A percentile compares a stretch with the other conserved stretches of the same genome.
These are phyloP conservation scores for Heliothis peltigera DNA, from an alignment of 2,888 invertebrate species.

Conservation along the genomic window DNA sequence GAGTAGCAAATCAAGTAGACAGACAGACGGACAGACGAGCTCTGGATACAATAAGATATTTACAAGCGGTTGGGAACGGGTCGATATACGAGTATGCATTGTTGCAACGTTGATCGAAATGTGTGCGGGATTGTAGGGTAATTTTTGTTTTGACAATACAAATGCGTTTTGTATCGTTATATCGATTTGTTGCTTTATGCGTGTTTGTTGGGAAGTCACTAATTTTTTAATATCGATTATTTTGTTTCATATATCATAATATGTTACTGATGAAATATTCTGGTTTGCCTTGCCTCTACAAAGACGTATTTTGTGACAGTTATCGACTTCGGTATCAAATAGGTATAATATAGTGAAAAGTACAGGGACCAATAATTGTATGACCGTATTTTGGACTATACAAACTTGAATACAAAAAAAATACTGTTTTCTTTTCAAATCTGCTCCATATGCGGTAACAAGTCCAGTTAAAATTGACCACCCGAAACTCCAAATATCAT, in stretches of 20 bases:
- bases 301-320: neutral
- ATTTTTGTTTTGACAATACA: conserved; percentile 73
- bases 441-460: neutral
- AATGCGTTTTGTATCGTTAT: conserved; percentile 59
- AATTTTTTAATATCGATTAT: conserved; percentile 9
- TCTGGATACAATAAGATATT: conserved; percentile 82
- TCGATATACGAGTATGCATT: conserved; percentile 71
- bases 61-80: conserved; percentile 75
- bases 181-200: conserved; percentile 28
- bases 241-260: too few species aligned
- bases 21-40: conserved; percentile 81
- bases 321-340: too few species aligned
- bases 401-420: neutral
- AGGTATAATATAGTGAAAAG: too few species aligned
- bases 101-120: conserved; percentile 63
- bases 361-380: too few species aligned
- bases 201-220: conserved; percentile 31
- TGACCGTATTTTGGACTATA: neutral
- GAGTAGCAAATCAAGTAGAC: conserved; percentile 80
- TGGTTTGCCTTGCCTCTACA: too few species aligned
- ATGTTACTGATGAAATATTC: too few species aligned
- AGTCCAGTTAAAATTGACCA: conserved; percentile 35
- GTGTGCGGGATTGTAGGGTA: conserved; percentile 68
- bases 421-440: neutral
- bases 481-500: conserved; percentile 27